These are phyloP conservation scores for Lumbricus terrestris DNA, from an alignment of 2,888 invertebrate genomes.

Conservation along the genomic window DNA sequence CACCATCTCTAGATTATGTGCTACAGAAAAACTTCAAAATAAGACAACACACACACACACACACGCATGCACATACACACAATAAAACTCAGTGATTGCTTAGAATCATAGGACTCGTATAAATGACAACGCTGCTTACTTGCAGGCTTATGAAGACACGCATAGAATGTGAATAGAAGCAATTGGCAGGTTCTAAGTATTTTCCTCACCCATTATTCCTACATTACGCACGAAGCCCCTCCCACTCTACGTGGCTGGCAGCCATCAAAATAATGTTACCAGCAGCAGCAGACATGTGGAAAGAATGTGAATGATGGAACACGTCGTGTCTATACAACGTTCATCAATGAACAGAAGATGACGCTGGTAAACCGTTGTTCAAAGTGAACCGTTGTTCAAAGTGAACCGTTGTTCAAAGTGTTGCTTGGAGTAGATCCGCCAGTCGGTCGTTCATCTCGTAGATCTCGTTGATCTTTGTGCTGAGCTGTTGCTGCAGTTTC, in stretches of 20 bases:
- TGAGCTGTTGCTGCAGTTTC: conserved; percentile 48
- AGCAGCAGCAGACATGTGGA: not conserved
- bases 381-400: too few relatives aligned
- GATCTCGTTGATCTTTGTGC: conserved; percentile 52
- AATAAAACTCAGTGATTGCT: not conserved
- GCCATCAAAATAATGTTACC: too few relatives aligned
- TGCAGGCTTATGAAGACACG: not conserved
- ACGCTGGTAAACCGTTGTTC: too few relatives aligned
- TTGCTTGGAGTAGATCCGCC: conserved; percentile 29
- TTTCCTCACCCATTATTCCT: not conserved
- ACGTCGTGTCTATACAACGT: not conserved
- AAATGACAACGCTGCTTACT: not conserved
- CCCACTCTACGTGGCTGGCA: too few relatives aligned
- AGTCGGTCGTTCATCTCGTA: conserved; percentile 40
- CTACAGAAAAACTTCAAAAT: not conserved
- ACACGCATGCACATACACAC: not conserved
- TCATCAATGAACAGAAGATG: not conserved
- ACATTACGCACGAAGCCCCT: too few relatives aligned
- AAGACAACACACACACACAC: not conserved
- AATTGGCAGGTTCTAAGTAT: not conserved
- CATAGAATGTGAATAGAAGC: not conserved
- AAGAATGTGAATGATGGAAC: not conserved
- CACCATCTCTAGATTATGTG: not conserved
- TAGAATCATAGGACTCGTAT: not conserved
- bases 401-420: not conserved